Percentiles rank a stretch among this genome's conserved stretches.
Conservation (phyloP, 2,797 vertebrate genomes). For the Eulemur mongoz region DNA sequence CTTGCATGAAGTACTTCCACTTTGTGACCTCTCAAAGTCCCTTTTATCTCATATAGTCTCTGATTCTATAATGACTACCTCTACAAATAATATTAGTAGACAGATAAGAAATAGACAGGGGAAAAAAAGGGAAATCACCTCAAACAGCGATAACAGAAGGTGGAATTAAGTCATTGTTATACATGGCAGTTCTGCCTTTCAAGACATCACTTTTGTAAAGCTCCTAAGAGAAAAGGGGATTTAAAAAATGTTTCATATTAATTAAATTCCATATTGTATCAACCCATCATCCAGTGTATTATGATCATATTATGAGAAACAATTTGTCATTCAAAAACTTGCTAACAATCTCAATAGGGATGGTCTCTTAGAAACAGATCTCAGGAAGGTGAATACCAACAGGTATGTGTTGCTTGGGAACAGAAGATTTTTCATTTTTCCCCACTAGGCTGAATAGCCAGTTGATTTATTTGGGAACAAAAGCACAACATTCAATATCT, state of each 20-base stretch:
- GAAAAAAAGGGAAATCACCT: neutral
- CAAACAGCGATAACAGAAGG: neutral
- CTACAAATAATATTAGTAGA: neutral
- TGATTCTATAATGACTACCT: conserved; percentile 25
- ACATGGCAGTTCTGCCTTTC: neutral
- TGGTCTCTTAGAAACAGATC: conserved; percentile 80
- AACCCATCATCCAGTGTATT: conserved; percentile 36
- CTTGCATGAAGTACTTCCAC: neutral
- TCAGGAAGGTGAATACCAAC: conserved; percentile 71
- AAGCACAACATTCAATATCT: conserved; percentile 60
- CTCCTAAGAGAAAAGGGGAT: conserved; percentile 44
- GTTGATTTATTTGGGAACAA: conserved; percentile 63
- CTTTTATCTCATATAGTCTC: conserved; percentile 25
- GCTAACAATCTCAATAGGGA: conserved; percentile 55
- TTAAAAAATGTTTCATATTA: conserved; percentile 48
- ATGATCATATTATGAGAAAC: conserved; percentile 64
- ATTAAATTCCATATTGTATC: conserved; percentile 61
- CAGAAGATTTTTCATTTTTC: conserved; percentile 63
- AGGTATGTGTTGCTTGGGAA: conserved; percentile 82
- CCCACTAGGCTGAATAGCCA: conserved; percentile 73
- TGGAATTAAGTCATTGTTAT: neutral
- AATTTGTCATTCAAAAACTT: conserved; percentile 79
- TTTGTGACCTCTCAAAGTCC: conserved; percentile 14
- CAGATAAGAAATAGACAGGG: neutral
- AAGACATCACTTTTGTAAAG: neutral